phyloP scores from a whole-genome alignment of 2,888 invertebrate genomes.

The Chrysodeixis includens region DNA sequence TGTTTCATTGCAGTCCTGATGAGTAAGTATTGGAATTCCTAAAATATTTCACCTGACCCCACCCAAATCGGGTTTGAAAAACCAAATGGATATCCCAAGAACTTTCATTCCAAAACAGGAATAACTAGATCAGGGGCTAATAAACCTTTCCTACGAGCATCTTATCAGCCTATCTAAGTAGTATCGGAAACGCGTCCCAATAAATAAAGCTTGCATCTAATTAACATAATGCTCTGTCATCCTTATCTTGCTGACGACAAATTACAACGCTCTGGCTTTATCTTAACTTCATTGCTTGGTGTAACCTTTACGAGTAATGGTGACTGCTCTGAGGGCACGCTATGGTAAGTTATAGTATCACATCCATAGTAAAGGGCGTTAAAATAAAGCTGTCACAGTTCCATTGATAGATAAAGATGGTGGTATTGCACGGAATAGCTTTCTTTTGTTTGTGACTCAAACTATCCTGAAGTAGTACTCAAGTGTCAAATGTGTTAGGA shows the following conservation, averaged over 20 bases:
- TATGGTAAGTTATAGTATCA: not conserved
- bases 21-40: too few species aligned
- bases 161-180: not conserved
- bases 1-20: too few species aligned
- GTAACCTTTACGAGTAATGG: not conserved
- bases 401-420: too few species aligned
- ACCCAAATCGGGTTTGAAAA: not conserved
- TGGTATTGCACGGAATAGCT: too few species aligned
- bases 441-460: too few species aligned
- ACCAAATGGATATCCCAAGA: not conserved
- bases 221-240: constrained; percentile 25
- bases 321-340: not conserved
- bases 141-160: not conserved
- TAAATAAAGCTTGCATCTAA: constrained; percentile 26
- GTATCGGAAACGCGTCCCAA: constrained; percentile 15
- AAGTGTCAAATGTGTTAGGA: too few species aligned
- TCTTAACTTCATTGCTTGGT: constrained; percentile 10
- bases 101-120: not conserved
- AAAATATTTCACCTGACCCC: not conserved
- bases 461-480: too few species aligned
- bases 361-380: too few species aligned
- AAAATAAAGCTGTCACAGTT: too few species aligned
- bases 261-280: constrained; percentile 35
- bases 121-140: not conserved
- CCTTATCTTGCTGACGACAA: constrained; percentile 22